Evolutionary conservation across 2,888 invertebrate species (phyloP).

Genomic region (Epistrophe eligans): DNA sequence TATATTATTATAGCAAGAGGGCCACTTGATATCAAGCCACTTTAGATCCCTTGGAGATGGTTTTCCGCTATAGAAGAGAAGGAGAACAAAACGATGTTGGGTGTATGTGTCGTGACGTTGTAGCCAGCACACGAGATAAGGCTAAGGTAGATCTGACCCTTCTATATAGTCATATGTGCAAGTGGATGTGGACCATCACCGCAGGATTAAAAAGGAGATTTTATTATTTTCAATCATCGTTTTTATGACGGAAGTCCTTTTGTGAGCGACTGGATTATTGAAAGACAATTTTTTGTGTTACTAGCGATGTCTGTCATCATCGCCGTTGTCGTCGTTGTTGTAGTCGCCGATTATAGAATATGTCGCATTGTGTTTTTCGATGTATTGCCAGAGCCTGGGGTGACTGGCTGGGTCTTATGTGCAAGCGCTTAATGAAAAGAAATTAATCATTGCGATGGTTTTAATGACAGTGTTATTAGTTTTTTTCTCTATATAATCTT

Average conservation of each 20-base stretch:
- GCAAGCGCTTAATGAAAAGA: slow-evolving; percentile 71
- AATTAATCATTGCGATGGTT: slow-evolving; percentile 73
- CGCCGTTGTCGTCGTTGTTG: background rate
- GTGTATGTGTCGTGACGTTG: slow-evolving; percentile 7
- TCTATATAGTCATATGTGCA: slow-evolving; percentile 41
- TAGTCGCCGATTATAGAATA: slow-evolving; percentile 41
- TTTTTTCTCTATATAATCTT: background rate
- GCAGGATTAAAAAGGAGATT: slow-evolving; percentile 74
- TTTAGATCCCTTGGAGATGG: slow-evolving; percentile 50
- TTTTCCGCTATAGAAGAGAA: slow-evolving; percentile 31
- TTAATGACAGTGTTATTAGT: slow-evolving; percentile 71
- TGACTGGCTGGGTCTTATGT: slow-evolving; percentile 32
- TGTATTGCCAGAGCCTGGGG: slow-evolving; percentile 4
- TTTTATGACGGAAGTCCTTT: slow-evolving; percentile 76
- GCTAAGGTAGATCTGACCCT: slow-evolving; percentile 67
- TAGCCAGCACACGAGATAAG: slow-evolving; percentile 64
- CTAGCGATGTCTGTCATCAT: slow-evolving; percentile 54
- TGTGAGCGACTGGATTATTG: slow-evolving; percentile 69
- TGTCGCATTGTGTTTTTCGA: slow-evolving; percentile 16
- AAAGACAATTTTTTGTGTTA: slow-evolving; percentile 73
- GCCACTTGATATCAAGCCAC: slow-evolving; percentile 62
- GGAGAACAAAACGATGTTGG: slow-evolving; percentile 29
- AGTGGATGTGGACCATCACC: slow-evolving; percentile 59
- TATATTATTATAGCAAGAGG: slow-evolving; percentile 35
- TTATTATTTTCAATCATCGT: slow-evolving; percentile 76